Conservation (phyloP, 2,888 invertebrate genomes). For the Xestia ashworthii region DNA sequence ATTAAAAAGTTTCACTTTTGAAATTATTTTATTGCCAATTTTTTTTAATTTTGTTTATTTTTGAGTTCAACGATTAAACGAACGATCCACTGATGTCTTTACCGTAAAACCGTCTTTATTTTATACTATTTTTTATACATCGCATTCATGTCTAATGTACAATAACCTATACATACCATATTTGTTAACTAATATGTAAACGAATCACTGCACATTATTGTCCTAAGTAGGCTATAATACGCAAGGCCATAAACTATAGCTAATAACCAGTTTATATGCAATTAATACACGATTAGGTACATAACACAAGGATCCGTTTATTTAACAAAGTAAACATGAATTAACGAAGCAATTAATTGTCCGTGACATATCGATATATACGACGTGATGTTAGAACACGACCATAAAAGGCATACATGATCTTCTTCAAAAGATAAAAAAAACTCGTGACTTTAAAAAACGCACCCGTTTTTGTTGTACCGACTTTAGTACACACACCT, state of each 20-base stretch:
- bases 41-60: background rate
- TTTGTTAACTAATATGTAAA: constrained; percentile 26
- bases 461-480: constrained; percentile 22
- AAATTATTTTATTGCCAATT: background rate
- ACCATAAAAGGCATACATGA: constrained; percentile 11
- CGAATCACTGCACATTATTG: constrained; percentile 29
- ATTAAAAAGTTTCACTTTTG: background rate
- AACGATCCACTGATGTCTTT: background rate
- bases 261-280: constrained; percentile 27
- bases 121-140: no score
- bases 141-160: no score
- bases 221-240: constrained; percentile 20
- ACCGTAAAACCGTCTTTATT: background rate
- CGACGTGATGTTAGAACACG: constrained; percentile 40
- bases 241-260: constrained; percentile 31
- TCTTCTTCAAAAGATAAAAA: constrained; percentile 6
- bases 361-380: constrained; percentile 58
- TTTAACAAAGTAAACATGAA: constrained; percentile 50
- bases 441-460: constrained; percentile 40
- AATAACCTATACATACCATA: constrained; percentile 9
- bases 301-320: constrained; percentile 36
- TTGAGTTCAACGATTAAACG: background rate
- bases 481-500: constrained; percentile 16
- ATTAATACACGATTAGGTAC: constrained; percentile 44
- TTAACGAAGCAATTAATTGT: constrained; percentile 60